Evolutionary conservation across 2,888 invertebrate genomes (phyloP).

Genomic region (Nephrotoma flavescens): DNA sequence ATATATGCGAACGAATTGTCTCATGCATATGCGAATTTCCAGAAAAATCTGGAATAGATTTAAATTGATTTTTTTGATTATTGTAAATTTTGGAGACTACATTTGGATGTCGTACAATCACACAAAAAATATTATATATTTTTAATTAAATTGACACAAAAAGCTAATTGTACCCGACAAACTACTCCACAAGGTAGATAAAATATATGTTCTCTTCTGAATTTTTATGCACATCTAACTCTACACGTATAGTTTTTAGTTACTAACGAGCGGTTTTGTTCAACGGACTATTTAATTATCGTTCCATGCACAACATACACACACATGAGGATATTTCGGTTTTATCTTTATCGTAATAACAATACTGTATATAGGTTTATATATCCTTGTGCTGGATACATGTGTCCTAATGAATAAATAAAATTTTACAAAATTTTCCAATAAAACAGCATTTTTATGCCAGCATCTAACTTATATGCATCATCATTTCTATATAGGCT

Average conservation of each 20-base stretch:
- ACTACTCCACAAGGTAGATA: not conserved
- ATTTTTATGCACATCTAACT: not conserved
- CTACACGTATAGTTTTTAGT: not conserved
- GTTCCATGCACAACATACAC: not conserved
- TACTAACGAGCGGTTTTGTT: not conserved
- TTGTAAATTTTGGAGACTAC: not conserved
- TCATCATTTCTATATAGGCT: too few species aligned
- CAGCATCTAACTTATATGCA: not conserved
- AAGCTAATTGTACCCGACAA: not conserved
- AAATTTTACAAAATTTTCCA: not conserved
- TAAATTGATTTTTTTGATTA: not conserved
- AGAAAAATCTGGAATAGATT: not conserved
- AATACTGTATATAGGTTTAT: not conserved
- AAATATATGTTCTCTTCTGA: not conserved
- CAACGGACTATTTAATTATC: not conserved
- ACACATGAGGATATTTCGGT: not conserved
- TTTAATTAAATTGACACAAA: not conserved
- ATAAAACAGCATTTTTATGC: not conserved
- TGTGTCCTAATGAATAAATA: not conserved
- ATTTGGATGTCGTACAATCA: not conserved
- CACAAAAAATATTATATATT: not conserved
- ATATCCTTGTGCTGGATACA: not conserved
- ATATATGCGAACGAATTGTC: not conserved
- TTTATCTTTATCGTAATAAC: not conserved
- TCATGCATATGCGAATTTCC: not conserved